Evolutionary conservation across 2,888 invertebrate species (phyloP).

Genomic region (Caenorhabditis plicata): DNA sequence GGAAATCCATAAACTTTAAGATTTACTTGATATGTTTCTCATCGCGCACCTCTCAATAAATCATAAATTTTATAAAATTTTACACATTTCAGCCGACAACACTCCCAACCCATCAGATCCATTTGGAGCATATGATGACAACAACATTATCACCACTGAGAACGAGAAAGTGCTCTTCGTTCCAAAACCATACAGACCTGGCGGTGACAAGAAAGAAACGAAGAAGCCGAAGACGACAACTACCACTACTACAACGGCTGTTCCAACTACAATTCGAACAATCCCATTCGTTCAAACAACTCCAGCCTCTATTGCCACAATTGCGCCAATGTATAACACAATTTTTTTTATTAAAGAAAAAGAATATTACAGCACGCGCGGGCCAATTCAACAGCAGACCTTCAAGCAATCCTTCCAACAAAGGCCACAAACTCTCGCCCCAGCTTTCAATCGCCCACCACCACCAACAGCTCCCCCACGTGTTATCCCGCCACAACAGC

Average conservation of each 20-base stretch:
- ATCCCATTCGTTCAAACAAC: slow-evolving; percentile 38
- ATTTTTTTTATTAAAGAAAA: background rate
- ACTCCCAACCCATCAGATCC: slow-evolving; percentile 31
- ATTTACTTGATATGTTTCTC: too few species aligned
- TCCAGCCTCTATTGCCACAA: slow-evolving; percentile 24
- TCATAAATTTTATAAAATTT: background rate
- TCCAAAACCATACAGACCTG: slow-evolving; percentile 60
- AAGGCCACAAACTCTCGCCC: slow-evolving; percentile 21
- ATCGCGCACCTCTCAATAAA: too few species aligned
- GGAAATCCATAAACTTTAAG: too few species aligned
- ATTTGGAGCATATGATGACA: slow-evolving; percentile 62
- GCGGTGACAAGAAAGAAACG: slow-evolving; percentile 47
- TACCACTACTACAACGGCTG: slow-evolving; percentile 14
- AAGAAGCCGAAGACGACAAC: slow-evolving; percentile 37
- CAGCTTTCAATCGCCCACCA: slow-evolving; percentile 17
- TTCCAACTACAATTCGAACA: slow-evolving; percentile 38
- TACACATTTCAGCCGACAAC: slow-evolving; percentile 29
- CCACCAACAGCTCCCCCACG: slow-evolving; percentile 33
- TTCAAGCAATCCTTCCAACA: slow-evolving; percentile 22
- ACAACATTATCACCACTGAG: slow-evolving; percentile 44
- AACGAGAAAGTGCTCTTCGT: slow-evolving; percentile 58
- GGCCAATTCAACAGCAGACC: slow-evolving; percentile 11
- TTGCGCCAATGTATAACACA: slow-evolving; percentile 19
- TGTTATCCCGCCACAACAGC: slow-evolving; percentile 23
- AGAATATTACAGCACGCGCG: slow-evolving; percentile 15